Conservation (phyloP, 2,113 vertebrate species). For the Chaenocephalus aceratus region DNA sequence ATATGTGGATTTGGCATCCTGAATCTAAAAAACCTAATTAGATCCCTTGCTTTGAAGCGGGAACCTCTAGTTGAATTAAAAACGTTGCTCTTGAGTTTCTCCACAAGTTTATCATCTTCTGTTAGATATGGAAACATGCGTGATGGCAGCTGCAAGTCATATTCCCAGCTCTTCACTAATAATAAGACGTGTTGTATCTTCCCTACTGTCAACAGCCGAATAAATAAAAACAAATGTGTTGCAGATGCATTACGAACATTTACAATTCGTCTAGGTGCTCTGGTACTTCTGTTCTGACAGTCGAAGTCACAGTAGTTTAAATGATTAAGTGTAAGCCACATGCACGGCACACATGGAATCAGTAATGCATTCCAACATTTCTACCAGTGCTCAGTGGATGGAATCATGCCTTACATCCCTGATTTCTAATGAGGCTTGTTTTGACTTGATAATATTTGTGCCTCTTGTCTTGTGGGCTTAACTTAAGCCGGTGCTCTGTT, state of each 20-base stretch:
- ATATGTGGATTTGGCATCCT: not conserved
- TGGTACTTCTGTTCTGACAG: slow-evolving; percentile 14
- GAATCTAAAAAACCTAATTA: not conserved
- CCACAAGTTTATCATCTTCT: not conserved
- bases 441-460: slow-evolving; percentile 24
- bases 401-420: slow-evolving; percentile 2
- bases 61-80: not conserved
- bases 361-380: slow-evolving; percentile 6
- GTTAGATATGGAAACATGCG: not conserved
- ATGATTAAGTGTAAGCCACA: slow-evolving; percentile 28
- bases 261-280: slow-evolving; percentile 39
- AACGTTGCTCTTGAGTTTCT: not conserved
- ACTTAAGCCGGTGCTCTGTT: slow-evolving; percentile 8
- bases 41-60: not conserved
- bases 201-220: slow-evolving; percentile 4
- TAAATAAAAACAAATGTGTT: slow-evolving; percentile 42
- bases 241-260: slow-evolving; percentile 15
- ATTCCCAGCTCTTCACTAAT: slow-evolving; percentile 25
- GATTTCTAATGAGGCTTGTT: slow-evolving; percentile 29
- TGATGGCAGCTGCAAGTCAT: slow-evolving; percentile 41
- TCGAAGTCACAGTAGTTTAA: slow-evolving; percentile 30
- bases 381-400: slow-evolving; percentile 4
- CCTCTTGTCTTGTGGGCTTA: slow-evolving; percentile 26
- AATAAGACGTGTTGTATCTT: slow-evolving; percentile 5
- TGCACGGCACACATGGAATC: slow-evolving; percentile 9